phyloP scores from a whole-genome alignment of 2,888 invertebrate species.

The Plebejus argus region DNA sequence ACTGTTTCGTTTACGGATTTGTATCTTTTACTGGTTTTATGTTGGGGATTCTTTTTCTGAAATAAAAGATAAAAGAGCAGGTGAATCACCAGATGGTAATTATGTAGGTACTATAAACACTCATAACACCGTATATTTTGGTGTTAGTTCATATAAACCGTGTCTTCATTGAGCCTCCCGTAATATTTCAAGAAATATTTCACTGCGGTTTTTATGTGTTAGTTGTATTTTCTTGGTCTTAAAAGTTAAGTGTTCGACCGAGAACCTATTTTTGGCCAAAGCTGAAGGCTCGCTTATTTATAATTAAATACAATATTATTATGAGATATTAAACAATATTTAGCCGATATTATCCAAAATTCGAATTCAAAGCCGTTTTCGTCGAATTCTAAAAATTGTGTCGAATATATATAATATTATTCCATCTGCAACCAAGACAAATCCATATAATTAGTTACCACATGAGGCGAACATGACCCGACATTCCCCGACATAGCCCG shows the following conservation, averaged over 20 bases:
- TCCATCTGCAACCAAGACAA: slow-evolving; percentile 7
- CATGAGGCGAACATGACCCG: slow-evolving; percentile 8
- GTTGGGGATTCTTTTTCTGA: neutral
- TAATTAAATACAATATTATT: no score
- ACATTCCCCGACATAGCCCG: slow-evolving; percentile 1
- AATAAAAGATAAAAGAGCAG: no score
- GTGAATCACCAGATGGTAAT: no score
- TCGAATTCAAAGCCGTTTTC: neutral
- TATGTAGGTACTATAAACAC: neutral
- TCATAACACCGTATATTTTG: neutral
- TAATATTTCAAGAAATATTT: neutral
- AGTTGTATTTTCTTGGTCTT: neutral
- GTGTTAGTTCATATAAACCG: neutral
- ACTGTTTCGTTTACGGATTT: slow-evolving; percentile 26
- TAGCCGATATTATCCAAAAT: no score
- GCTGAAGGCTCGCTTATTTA: no score
- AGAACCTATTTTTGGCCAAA: no score
- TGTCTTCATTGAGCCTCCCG: neutral
- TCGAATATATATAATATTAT: neutral
- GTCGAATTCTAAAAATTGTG: neutral
- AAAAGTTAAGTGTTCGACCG: no score
- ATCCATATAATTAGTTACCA: neutral
- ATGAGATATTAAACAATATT: no score
- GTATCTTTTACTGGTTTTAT: slow-evolving; percentile 14
- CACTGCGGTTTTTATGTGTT: neutral